These are phyloP conservation scores for Rissa tridactyla DNA, from an alignment of 2,113 vertebrate species.

Conservation along the genomic window DNA sequence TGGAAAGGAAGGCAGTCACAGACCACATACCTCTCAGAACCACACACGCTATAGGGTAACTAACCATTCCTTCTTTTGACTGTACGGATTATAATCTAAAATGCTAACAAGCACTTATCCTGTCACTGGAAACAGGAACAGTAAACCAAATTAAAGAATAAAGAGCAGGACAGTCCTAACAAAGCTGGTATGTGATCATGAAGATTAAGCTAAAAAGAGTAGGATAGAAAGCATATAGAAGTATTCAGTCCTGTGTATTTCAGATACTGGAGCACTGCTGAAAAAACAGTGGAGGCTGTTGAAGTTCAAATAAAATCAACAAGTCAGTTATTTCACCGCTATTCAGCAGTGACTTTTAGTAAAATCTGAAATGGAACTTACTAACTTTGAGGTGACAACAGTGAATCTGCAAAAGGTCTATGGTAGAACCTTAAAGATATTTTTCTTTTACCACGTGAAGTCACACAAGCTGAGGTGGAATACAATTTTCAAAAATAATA, in stretches of 20 bases:
- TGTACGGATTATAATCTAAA: background rate
- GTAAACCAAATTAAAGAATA: background rate
- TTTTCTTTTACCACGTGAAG: background rate
- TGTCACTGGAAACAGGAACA: background rate
- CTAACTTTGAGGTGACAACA: background rate
- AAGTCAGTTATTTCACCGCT: background rate
- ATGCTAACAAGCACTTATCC: background rate
- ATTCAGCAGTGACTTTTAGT: background rate
- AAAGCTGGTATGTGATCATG: background rate
- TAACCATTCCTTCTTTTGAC: conserved; percentile 9
- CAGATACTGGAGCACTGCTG: background rate
- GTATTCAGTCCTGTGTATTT: background rate
- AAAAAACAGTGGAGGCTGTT: background rate
- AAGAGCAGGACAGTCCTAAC: background rate
- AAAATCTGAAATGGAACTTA: background rate
- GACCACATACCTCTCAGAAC: conserved; percentile 11
- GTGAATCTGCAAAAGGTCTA: background rate
- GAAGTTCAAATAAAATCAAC: background rate
- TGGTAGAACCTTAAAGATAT: background rate
- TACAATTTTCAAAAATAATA: background rate
- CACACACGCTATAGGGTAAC: background rate
- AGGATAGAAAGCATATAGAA: background rate
- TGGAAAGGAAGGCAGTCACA: conserved; percentile 33
- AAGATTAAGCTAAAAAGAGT: background rate
- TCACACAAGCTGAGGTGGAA: background rate